These are phyloP conservation scores for Pocillopora grandis DNA, from an alignment of 92 coral and sea anemone genomes.

Conservation along the genomic window DNA sequence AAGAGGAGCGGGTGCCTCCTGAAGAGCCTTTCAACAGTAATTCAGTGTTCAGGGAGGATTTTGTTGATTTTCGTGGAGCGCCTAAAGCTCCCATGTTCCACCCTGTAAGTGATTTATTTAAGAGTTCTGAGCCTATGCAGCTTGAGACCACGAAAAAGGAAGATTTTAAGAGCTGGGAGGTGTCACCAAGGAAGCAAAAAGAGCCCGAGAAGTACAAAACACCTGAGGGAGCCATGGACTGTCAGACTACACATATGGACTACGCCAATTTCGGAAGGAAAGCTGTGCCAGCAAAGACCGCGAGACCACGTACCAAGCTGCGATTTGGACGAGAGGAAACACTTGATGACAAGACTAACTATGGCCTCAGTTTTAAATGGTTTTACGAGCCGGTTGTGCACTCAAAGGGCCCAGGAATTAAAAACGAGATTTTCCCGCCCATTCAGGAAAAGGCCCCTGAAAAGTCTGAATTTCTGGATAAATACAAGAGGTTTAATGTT, in stretches of 20 bases:
- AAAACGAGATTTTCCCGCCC: conserved; percentile 84
- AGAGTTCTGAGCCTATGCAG: conserved; percentile 78
- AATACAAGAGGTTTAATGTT: conserved; percentile 84
- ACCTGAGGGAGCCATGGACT: conserved; percentile 87
- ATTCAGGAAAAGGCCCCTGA: conserved; percentile 48
- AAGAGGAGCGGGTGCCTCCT: conserved; percentile 74
- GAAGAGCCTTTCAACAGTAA: conserved; percentile 80
- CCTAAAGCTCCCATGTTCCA: conserved; percentile 82
- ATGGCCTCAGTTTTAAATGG: conserved; percentile 79
- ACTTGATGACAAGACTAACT: conserved; percentile 84
- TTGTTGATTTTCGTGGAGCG: conserved; percentile 74
- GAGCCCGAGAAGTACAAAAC: conserved; percentile 79
- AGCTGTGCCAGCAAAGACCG: conserved; percentile 86
- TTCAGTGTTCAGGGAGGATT: conserved; percentile 87
- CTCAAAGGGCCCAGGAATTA: conserved; percentile 71
- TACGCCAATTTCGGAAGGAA: conserved; percentile 82
- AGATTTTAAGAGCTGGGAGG: conserved; percentile 72
- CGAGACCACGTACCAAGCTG: conserved; percentile 95
- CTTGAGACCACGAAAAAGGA: conserved; percentile 72
- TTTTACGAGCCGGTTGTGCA: conserved; percentile 63
- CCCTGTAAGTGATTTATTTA: conserved; percentile 84
- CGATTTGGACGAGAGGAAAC: conserved; percentile 86
- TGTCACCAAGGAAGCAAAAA: conserved; percentile 66
- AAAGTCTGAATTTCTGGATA: conserved; percentile 90
- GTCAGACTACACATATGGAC: conserved; percentile 86